A percentile compares a stretch with the other conserved stretches of the same genome.
Conservation (phyloP, 2,113 vertebrate species). For the Campylomormyrus tamandua region DNA sequence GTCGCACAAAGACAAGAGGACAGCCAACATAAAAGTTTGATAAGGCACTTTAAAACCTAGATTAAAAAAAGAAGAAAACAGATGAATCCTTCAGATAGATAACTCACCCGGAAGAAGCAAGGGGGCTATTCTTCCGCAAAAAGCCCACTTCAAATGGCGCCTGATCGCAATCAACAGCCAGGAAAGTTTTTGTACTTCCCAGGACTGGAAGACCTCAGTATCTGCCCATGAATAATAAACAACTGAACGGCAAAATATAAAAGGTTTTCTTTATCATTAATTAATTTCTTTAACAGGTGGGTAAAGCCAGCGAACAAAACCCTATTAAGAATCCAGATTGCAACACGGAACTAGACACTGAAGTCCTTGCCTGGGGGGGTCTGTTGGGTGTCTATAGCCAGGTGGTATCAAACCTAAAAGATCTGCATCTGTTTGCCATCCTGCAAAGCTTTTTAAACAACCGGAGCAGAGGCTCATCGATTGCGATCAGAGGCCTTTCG, state of each 20-base stretch:
- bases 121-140: slow-evolving; percentile 46
- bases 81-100: slow-evolving; percentile 43
- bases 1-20: slow-evolving; percentile 48
- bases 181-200: slow-evolving; percentile 49
- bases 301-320: slow-evolving; percentile 34
- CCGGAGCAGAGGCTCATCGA: slow-evolving; percentile 64
- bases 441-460: slow-evolving; percentile 61
- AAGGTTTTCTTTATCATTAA: slow-evolving; percentile 40
- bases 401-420: slow-evolving; percentile 33
- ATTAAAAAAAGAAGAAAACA: slow-evolving; percentile 57
- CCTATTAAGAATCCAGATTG: slow-evolving; percentile 26
- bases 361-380: slow-evolving; percentile 8
- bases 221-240: slow-evolving; percentile 81
- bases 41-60: slow-evolving; percentile 56
- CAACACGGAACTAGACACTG: slow-evolving; percentile 7
- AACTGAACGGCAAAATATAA: slow-evolving; percentile 39
- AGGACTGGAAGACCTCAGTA: slow-evolving; percentile 54
- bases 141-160: slow-evolving; percentile 64
- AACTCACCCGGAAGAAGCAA: slow-evolving; percentile 48
- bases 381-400: slow-evolving; percentile 18
- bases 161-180: slow-evolving; percentile 63
- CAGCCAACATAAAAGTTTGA: slow-evolving; percentile 47
- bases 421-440: slow-evolving; percentile 42
- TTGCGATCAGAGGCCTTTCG: slow-evolving; percentile 54
- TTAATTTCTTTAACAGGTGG: slow-evolving; percentile 49